Evolutionary conservation across 2,888 invertebrate species (phyloP).

Genomic region (Calameuta pallipes): DNA sequence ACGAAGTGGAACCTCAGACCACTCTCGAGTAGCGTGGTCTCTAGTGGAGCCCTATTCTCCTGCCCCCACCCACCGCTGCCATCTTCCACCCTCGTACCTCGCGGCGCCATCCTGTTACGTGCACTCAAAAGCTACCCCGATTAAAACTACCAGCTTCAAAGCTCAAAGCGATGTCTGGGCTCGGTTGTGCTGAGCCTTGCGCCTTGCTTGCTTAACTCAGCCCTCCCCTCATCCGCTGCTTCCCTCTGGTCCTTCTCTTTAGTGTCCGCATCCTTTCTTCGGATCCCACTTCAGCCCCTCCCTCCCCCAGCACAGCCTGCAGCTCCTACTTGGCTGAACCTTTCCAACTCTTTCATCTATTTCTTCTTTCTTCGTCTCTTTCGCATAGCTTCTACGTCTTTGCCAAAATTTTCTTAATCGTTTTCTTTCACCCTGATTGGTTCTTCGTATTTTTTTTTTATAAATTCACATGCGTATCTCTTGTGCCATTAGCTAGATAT

Average conservation of each 20-base stretch:
- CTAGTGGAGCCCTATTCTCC: slow-evolving; percentile 28
- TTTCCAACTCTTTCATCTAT: slow-evolving; percentile 34
- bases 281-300: background rate
- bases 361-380: slow-evolving; percentile 2
- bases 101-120: background rate
- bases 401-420: background rate
- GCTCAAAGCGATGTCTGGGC: slow-evolving; percentile 23
- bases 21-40: slow-evolving; percentile 36
- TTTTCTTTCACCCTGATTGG: background rate
- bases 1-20: slow-evolving; percentile 45
- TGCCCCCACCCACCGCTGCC: background rate
- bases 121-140: slow-evolving; percentile 13
- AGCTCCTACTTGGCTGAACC: slow-evolving; percentile 30
- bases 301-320: background rate
- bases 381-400: background rate
- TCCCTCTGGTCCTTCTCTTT: slow-evolving; percentile 19
- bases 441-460: slow-evolving; percentile 6
- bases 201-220: slow-evolving; percentile 13
- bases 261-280: slow-evolving; percentile 7
- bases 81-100: slow-evolving; percentile 7
- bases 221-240: slow-evolving; percentile 12
- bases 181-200: slow-evolving; percentile 6
- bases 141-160: slow-evolving; percentile 1
- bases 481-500: too few species aligned
- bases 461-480: too few species aligned